Evolutionary conservation across 2,797 vertebrate species (phyloP), one percentile per base, ranked within the genome.

Genomic region (Pogoniulus pusillus): DNA sequence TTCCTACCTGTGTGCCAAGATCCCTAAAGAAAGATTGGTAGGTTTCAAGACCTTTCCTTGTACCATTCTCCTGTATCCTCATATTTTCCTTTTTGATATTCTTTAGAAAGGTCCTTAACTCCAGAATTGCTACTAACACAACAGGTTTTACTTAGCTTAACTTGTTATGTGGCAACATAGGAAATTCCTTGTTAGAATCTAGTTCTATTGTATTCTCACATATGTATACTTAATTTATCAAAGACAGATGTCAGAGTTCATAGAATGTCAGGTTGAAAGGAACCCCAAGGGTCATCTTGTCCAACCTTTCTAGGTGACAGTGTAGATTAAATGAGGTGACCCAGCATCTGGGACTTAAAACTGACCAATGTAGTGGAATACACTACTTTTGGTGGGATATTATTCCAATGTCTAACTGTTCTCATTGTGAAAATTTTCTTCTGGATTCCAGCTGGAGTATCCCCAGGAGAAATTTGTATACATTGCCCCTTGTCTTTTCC

Each of bases 1-100:
- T 81, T 87, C 69, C 70, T 90, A 91, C 32, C 39, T 29, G 10
- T 70, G 54, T 87, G 87, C 66, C 82, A 92, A 83, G 55, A 69
- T 55, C 22, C 12, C 69, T 78, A 83, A 51, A 59, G 41, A 94
- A 82, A 71, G 47, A 85, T 54, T 12, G 45, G 64, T 71, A 49
- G 54, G 27, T 84, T 93, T 88, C 29, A 68, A 45, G 72, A 86
- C n/a, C 39, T 88, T 88, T 77, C 37, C 45, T 85, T 85, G 23
- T 29, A 55, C 37, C 12, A 3, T 41, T 80, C 43, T 87, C 34
- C 78, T 54, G 23, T 34, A 32, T 64, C n/a, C 22, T 87, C 54
- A 10, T 39, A 23, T 16, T 80, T 93, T 37, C 54, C 3, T 4
- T 78, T 84, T 60, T 66, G 22, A 55, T 10, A 7, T 7, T 64